Base-by-base conservation (phyloP, 2,888 invertebrate genomes). In the Anarsia innoxiella region DNA sequence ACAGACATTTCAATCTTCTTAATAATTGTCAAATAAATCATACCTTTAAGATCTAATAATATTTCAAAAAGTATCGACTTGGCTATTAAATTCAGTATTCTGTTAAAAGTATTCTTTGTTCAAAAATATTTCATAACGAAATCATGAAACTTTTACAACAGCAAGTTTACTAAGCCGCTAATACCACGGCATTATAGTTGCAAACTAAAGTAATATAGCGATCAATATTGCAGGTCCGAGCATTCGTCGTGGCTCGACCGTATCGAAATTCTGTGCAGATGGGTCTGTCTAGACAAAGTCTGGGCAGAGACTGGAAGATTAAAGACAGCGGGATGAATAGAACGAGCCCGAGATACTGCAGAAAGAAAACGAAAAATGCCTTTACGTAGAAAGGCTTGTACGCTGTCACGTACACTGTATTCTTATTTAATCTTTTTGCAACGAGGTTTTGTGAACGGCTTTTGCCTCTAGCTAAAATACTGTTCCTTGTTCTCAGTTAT, bases 361-460 rank as follows among this genome's bases (percentile, higher is more conserved):
- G 65, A 62, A 72, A 67, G 70, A 75, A 78, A 76, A 76, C 70
- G 69, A 80, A 79, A 79, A 80, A 76, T 64, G 56, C 59, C 69
- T 71, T 71, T 72, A 71, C 72, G 66, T 65, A 57, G 61, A 65
- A 73, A 74, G 66, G 62, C 71, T 70, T 68, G 71, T 71, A 64
- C 69, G 61, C 76, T 80, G 79, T 79, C 80, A 79, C 77, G 73
- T 79, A 72, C 80, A 72, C 65, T 56, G 66, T 68, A 66, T 72
- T 75, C 68, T 78, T 78, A 76, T 77, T 78, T 78, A 73, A 72
- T 75, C 72, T 70, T 72, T 79, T 78, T 82, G 69, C 66, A 52
- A 38, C 48, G 52, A 49, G 61, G 66, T 64, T 69, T 66, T 60
- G 65, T 62, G 51, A 56, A 56, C 50, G 46, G 48, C 54, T 59